A percentile compares a stretch with the other conserved stretches of the same genome.
These are phyloP conservation scores for Sebastolobus altivelis DNA, from an alignment of 2,797 vertebrate species.

Conservation along the genomic window DNA sequence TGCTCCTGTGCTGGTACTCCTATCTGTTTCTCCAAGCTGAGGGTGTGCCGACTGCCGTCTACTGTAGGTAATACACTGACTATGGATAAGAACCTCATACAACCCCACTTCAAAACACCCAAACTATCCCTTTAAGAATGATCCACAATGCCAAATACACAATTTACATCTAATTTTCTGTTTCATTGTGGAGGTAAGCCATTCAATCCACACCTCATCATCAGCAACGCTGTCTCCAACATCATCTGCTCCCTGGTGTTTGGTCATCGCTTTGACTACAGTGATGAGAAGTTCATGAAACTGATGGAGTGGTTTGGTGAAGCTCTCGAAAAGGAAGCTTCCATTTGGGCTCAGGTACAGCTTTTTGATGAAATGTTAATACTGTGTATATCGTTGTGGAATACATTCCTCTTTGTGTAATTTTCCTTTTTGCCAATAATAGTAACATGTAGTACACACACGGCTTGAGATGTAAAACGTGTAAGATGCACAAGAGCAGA, in stretches of 20 bases:
- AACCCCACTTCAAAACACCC: no score
- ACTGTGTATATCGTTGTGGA: neutral
- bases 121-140: neutral
- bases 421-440: neutral
- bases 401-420: neutral
- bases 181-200: constrained; percentile 65
- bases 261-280: constrained; percentile 80
- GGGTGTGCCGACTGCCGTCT: no score
- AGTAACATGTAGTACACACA: neutral
- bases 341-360: constrained; percentile 51
- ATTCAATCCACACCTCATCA: constrained; percentile 79
- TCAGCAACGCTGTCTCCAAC: constrained; percentile 77
- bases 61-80: no score
- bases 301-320: neutral
- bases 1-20: no score
- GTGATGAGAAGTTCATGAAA: constrained; percentile 27
- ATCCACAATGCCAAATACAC: neutral
- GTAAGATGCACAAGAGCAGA: no score
- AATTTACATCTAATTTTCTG: neutral
- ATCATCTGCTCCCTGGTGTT: constrained; percentile 84
- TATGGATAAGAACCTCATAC: no score
- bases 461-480: neutral
- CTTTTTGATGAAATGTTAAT: neutral
- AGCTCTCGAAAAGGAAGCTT: neutral
- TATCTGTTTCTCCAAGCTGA: no score